Percentiles rank a stretch among this genome's conserved stretches.
Evolutionary conservation across 2,888 invertebrate genomes (phyloP).

Genomic region (Graphium colonna): DNA sequence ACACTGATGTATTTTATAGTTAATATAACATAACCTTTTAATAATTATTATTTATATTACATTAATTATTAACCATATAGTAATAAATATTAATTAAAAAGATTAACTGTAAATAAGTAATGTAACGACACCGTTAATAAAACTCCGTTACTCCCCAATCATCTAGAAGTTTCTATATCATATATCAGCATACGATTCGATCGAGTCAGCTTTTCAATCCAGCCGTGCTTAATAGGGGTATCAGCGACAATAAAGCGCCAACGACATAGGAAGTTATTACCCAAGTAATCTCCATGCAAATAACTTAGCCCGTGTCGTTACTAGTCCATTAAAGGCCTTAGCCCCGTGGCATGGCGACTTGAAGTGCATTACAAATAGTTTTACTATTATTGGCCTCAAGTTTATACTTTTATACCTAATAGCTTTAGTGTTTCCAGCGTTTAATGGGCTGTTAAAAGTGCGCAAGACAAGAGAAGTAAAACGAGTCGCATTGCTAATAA

Average conservation of each 20-base stretch:
- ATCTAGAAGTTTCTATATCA: too few species aligned
- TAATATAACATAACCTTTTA: too few species aligned
- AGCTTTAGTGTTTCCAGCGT: conserved; percentile 13
- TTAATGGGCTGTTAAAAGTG: conserved; percentile 14
- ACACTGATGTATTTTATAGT: too few species aligned
- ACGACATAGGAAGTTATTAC: conserved; percentile 54
- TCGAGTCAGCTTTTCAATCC: background rate
- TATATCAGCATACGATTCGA: background rate
- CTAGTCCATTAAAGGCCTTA: conserved; percentile 43
- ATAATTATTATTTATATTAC: too few species aligned
- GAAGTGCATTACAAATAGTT: conserved; percentile 22
- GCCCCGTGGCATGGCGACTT: conserved; percentile 20
- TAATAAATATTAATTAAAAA: too few species aligned
- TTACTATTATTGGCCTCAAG: conserved; percentile 14
- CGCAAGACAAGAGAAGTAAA: too few species aligned
- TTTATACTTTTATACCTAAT: conserved; percentile 2
- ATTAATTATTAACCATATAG: too few species aligned
- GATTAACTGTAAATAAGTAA: too few species aligned
- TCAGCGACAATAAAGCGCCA: conserved; percentile 32
- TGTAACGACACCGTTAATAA: too few species aligned
- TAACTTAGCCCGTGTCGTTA: conserved; percentile 34
- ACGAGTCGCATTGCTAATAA: too few species aligned
- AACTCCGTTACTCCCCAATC: too few species aligned
- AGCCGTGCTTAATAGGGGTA: background rate
- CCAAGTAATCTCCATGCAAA: conserved; percentile 69